Conservation (phyloP, 1,140 invertebrate genomes). For the Bombus affinis region DNA sequence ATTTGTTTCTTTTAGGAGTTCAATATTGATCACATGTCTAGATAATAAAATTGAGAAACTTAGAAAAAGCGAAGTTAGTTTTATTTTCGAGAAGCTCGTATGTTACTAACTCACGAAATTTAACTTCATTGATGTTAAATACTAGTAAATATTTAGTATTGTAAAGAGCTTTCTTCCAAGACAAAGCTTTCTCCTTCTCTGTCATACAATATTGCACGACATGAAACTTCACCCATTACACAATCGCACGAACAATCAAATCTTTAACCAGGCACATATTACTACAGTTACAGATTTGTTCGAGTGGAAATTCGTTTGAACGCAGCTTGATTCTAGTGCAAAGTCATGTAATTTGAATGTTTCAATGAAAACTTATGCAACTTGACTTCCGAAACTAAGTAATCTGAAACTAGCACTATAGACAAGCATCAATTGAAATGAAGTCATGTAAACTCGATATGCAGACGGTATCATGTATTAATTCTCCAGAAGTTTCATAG, state of each 20-base stretch:
- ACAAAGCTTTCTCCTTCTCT: background rate
- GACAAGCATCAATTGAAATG: background rate
- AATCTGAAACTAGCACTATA: background rate
- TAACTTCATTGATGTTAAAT: background rate
- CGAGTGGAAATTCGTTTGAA: background rate
- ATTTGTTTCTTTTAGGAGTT: no score
- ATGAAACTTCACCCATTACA: background rate
- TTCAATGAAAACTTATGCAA: background rate
- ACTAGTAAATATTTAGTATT: background rate
- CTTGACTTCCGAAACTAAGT: background rate
- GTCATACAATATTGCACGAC: background rate
- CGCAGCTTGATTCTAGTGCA: background rate
- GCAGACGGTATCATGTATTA: background rate
- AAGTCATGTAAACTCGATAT: background rate
- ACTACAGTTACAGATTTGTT: background rate
- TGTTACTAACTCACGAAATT: no score
- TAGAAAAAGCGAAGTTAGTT: no score
- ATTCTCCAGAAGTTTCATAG: background rate
- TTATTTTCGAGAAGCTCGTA: no score
- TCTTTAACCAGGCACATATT: background rate
- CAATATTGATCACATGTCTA: no score
- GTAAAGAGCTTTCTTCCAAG: background rate
- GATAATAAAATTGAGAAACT: no score
- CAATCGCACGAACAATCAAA: background rate
- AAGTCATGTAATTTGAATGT: background rate